These are phyloP conservation scores for Zonitis immaculata DNA, from an alignment of 2,888 invertebrate species.

Conservation along the genomic window DNA sequence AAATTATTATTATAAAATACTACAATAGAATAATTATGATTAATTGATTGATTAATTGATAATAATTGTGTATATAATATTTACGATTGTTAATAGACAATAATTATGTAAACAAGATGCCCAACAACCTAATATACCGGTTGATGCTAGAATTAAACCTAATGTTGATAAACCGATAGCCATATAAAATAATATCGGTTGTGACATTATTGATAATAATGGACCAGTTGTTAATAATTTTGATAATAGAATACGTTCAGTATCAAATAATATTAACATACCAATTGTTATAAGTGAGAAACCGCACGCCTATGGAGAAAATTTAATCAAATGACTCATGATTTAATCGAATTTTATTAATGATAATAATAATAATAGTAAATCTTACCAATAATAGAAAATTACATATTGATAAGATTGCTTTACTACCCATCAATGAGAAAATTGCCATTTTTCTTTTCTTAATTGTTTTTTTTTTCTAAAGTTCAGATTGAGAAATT, in stretches of 20 bases:
- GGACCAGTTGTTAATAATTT: conserved; percentile 63
- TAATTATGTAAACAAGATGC: conserved; percentile 72
- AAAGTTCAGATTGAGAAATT: neutral
- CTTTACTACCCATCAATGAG: conserved; percentile 56
- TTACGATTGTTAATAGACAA: conserved; percentile 65
- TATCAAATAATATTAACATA: conserved; percentile 67
- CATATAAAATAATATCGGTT: conserved; percentile 73
- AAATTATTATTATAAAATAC: conserved; percentile 67
- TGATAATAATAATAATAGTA: too few species aligned
- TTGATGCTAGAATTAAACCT: conserved; percentile 64
- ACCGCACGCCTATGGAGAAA: conserved; percentile 63
- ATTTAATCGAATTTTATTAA: neutral
- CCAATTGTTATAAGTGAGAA: conserved; percentile 67
- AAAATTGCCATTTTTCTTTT: conserved; percentile 37
- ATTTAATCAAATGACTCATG: neutral
- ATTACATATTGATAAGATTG: conserved; percentile 63
- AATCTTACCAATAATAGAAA: conserved; percentile 62
- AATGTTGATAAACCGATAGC: conserved; percentile 65
- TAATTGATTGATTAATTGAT: too few species aligned
- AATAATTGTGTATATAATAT: conserved; percentile 34
- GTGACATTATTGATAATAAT: conserved; percentile 56
- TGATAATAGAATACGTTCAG: conserved; percentile 66
- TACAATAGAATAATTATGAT: conserved; percentile 42
- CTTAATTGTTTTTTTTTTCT: neutral
- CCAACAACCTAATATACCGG: conserved; percentile 76